Conservation (phyloP, 2,113 vertebrate genomes). For the Bubo bubo region DNA sequence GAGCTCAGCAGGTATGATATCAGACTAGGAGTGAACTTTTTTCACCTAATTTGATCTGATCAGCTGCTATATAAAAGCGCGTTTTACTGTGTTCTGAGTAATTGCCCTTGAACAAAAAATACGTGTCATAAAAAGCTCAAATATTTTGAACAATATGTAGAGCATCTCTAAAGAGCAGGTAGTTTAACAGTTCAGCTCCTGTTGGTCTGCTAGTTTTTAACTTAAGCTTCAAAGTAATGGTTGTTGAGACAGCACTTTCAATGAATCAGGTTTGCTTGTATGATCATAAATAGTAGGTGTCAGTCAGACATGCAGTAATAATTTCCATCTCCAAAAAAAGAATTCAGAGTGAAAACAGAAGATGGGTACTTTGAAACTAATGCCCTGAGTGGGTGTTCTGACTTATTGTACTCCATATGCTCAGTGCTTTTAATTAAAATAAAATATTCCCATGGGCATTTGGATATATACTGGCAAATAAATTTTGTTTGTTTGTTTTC, state of each 20-base stretch:
- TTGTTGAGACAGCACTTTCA: not conserved
- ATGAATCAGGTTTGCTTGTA: not conserved
- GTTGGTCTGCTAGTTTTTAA: not conserved
- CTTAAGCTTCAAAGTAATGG: not conserved
- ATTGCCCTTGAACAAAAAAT: not conserved
- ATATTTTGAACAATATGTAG: not conserved
- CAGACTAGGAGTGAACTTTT: not conserved
- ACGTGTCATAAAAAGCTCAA: not conserved
- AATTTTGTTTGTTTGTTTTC: not conserved
- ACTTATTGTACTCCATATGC: not conserved
- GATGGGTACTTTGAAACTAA: not conserved
- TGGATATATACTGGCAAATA: not conserved
- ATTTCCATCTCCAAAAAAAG: not conserved
- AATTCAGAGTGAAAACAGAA: not conserved
- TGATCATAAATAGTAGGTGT: not conserved
- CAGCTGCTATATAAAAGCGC: not conserved
- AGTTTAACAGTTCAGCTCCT: not conserved
- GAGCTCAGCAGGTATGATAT: not conserved
- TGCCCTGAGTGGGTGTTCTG: not conserved
- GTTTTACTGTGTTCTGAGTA: not conserved
- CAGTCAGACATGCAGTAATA: not conserved
- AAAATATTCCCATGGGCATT: not conserved
- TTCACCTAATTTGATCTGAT: not conserved
- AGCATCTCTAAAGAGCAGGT: not conserved
- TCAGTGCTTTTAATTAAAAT: constrained; percentile 26